phyloP scores from a whole-genome alignment of 2,113 vertebrate species.

The Leptodactylus fuscus region DNA sequence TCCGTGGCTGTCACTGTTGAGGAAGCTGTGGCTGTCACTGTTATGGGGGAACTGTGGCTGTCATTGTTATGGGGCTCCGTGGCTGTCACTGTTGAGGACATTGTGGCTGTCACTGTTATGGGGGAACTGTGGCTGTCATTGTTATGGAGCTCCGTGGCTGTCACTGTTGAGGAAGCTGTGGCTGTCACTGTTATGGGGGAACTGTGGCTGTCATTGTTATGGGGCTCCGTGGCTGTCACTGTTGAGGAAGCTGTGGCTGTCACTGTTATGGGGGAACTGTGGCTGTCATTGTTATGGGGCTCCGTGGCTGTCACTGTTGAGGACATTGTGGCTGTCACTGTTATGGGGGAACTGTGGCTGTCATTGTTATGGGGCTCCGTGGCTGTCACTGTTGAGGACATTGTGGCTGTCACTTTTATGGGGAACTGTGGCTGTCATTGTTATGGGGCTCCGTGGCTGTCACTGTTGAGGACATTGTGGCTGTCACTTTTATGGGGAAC shows the following conservation, averaged over 20 bases:
- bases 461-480: background rate
- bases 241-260: background rate
- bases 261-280: background rate
- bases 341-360: background rate
- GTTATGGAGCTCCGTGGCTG: background rate
- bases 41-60: background rate
- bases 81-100: background rate
- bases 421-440: background rate
- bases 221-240: background rate
- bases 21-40: background rate
- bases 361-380: background rate
- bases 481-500: background rate
- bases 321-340: background rate
- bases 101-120: background rate
- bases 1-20: background rate
- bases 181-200: background rate
- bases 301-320: background rate
- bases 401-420: background rate
- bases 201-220: background rate
- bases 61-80: background rate
- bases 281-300: background rate
- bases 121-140: background rate
- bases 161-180: background rate
- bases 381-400: background rate
- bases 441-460: background rate